Percentiles rank a stretch among this genome's conserved stretches.
These are phyloP conservation scores for Phrynocephalus forsythii DNA, from an alignment of 2,797 vertebrate species.

Conservation along the genomic window DNA sequence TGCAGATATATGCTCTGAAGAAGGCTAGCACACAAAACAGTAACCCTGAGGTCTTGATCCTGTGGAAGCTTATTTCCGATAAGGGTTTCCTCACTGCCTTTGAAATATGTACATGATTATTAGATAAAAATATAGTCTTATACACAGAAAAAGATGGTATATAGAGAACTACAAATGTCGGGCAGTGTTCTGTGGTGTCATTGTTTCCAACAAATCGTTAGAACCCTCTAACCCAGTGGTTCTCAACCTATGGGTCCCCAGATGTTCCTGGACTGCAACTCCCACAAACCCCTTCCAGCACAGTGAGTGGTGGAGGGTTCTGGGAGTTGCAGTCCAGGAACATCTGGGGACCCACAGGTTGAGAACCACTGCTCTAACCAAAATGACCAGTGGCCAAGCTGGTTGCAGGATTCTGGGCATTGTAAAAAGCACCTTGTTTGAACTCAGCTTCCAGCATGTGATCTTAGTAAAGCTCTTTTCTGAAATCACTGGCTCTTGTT, in stretches of 20 bases:
- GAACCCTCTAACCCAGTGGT: not conserved
- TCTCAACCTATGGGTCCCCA: no score
- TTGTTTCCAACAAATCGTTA: not conserved
- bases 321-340: no score
- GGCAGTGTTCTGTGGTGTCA: not conserved
- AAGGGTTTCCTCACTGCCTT: not conserved
- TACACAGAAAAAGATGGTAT: no score
- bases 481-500: slow-evolving; percentile 4
- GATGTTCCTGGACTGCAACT: no score
- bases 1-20: not conserved
- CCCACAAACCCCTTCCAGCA: no score
- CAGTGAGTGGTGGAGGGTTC: no score
- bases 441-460: not conserved
- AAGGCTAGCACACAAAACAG: not conserved
- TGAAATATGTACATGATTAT: not conserved
- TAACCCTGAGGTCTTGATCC: not conserved
- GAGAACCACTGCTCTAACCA: no score
- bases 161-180: not conserved
- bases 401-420: no score
- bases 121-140: no score
- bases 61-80: not conserved
- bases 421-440: not conserved
- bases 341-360: no score
- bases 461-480: not conserved
- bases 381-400: no score